Base-by-base conservation (phyloP, 1,140 invertebrate species). In the Rhizoglyphus robini region DNA sequence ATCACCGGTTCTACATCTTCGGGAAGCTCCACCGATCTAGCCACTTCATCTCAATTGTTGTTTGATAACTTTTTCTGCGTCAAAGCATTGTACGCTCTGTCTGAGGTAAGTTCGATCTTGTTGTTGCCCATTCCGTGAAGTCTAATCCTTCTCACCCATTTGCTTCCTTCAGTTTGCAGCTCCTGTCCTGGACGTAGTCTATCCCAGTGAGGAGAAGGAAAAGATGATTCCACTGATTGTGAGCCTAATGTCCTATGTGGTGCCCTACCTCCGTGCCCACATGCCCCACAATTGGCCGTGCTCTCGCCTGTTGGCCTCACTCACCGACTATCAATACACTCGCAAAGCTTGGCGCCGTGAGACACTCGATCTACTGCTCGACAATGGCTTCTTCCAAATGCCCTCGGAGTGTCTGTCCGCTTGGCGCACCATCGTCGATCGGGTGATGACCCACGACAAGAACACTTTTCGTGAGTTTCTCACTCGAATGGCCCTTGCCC, bases 371-470 rank as follows among this genome's bases (percentile, higher is more conserved):
- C 77, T 95, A 36, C 73, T 96, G 13, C 75, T 94, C 25, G 92
- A 96, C 74, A 77, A 84, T 15, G 74, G 83, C 1, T 88, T 94
- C 72, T 96, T 96, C 75, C 89, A 93, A 81, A 91, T 96, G 86
- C 87, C 89, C 69, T 74, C 81, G n/a, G 72, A 73, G 30, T 87
- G 86, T 72, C 77, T 96, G 67, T 80, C 82, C 31, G 86, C 83
- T 73, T 96, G 91, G 90, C 81, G 83, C 69, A 83, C 83, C 15
- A 88, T 92, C 25, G 83, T 93, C 69, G 92, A 96, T 75, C 93
- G 93, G 79, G 77, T 96, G 36, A 93, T 95, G 86, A 92, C 88
- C 1, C 91, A 96, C 74, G 92, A 96, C 73, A 90, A 89, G 74
- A 88, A 86, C 1, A 91, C 90, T 3, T 95, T 96, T 75, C 82